Evolutionary conservation across 2,113 vertebrate species (phyloP).

Genomic region (Geococcyx californianus): DNA sequence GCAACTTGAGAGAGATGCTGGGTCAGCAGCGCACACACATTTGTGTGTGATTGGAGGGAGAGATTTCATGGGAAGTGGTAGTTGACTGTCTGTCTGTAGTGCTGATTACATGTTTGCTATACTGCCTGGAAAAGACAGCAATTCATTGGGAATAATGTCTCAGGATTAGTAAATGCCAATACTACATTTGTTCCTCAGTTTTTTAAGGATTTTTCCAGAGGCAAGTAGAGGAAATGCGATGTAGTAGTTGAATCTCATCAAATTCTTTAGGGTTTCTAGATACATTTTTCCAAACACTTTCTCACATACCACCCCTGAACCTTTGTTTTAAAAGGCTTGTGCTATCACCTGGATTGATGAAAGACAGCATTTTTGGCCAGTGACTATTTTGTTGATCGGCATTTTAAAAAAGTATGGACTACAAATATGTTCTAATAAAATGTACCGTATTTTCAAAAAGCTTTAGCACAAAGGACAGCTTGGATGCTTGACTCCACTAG

Average conservation of each 20-base stretch:
- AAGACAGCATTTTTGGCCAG: background rate
- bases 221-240: background rate
- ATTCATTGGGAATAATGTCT: background rate
- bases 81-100: background rate
- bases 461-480: background rate
- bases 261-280: background rate
- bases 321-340: background rate
- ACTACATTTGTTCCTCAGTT: background rate
- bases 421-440: background rate
- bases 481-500: slow-evolving; percentile 38
- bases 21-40: background rate
- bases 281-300: background rate
- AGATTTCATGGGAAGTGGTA: background rate
- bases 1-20: background rate
- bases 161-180: background rate
- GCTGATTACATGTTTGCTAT: background rate
- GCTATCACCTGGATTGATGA: background rate
- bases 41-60: background rate
- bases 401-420: background rate
- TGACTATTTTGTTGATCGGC: background rate
- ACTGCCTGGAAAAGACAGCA: background rate
- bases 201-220: background rate
- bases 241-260: background rate
- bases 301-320: background rate
- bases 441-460: background rate